phyloP scores from a whole-genome alignment of 2,888 invertebrate species.

The Drosophila histrio region DNA sequence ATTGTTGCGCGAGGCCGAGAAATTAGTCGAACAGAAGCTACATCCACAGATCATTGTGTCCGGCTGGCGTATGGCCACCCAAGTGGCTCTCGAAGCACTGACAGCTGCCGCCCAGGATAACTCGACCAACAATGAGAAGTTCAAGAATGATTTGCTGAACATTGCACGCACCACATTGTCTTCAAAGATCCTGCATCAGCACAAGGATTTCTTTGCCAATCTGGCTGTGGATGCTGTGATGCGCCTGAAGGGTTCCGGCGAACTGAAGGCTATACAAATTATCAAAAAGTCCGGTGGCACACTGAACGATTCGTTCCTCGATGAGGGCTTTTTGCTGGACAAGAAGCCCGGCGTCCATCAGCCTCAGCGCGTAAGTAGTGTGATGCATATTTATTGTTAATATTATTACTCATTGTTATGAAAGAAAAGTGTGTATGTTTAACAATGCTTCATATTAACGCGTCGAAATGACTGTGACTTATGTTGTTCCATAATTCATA shows the following conservation, averaged over 20 bases:
- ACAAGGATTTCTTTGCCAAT: slow-evolving; percentile 97
- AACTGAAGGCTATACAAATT: slow-evolving; percentile 97
- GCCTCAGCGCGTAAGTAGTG: slow-evolving; percentile 88
- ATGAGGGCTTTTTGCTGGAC: slow-evolving; percentile 96
- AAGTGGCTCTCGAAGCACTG: slow-evolving; percentile 93
- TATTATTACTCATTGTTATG: not conserved
- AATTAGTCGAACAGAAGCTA: slow-evolving; percentile 95
- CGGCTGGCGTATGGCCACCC: slow-evolving; percentile 96
- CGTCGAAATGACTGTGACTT: slow-evolving; percentile 85
- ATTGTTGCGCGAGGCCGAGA: slow-evolving; percentile 97
- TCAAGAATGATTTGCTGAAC: slow-evolving; percentile 95
- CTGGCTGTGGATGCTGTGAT: slow-evolving; percentile 98
- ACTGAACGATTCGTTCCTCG: slow-evolving; percentile 97
- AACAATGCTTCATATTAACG: slow-evolving; percentile 60
- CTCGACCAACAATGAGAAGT: slow-evolving; percentile 90
- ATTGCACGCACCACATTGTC: slow-evolving; percentile 99
- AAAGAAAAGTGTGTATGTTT: not conserved
- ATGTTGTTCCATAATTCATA: slow-evolving; percentile 77
- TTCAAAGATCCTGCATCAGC: slow-evolving; percentile 98
- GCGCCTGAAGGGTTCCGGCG: slow-evolving; percentile 97
- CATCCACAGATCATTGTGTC: slow-evolving; percentile 99
- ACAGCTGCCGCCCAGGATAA: slow-evolving; percentile 92
- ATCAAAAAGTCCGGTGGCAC: slow-evolving; percentile 98
- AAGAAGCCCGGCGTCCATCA: slow-evolving; percentile 99
- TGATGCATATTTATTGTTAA: not conserved